Evolutionary conservation across 2,888 invertebrate species (phyloP).

Genomic region (Hypsopygia costalis): DNA sequence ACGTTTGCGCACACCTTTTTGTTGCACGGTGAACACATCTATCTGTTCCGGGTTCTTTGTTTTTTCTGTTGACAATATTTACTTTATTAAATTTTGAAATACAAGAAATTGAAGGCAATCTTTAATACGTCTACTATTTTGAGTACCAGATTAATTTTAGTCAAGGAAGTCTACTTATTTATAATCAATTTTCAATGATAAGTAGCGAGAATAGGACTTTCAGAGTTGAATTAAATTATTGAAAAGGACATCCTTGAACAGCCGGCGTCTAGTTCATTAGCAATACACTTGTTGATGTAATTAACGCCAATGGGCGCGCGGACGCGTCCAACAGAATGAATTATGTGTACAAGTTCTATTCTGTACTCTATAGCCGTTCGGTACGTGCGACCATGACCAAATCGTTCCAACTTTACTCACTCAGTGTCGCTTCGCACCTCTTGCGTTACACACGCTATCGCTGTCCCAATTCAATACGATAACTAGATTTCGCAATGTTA

Average conservation of each 20-base stretch:
- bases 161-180: constrained; percentile 1
- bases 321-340: constrained; percentile 30
- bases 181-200: neutral
- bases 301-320: constrained; percentile 27
- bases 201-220: neutral
- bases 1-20: constrained; percentile 81
- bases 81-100: neutral
- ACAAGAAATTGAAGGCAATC: too few relatives aligned
- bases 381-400: constrained; percentile 41
- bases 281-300: constrained; percentile 37
- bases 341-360: constrained; percentile 64
- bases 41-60: constrained; percentile 87
- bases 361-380: constrained; percentile 35
- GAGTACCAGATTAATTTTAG: neutral
- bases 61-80: constrained; percentile 79
- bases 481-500: constrained; percentile 24
- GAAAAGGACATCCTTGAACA: constrained; percentile 12
- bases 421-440: constrained; percentile 41
- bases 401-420: constrained; percentile 43
- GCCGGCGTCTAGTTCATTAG: constrained; percentile 29
- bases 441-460: constrained; percentile 38
- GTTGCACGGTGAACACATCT: constrained; percentile 83
- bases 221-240: neutral
- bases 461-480: constrained; percentile 31
- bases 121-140: neutral